phyloP scores from a whole-genome alignment of 2,113 vertebrate species.

The Piaya cayana region DNA sequence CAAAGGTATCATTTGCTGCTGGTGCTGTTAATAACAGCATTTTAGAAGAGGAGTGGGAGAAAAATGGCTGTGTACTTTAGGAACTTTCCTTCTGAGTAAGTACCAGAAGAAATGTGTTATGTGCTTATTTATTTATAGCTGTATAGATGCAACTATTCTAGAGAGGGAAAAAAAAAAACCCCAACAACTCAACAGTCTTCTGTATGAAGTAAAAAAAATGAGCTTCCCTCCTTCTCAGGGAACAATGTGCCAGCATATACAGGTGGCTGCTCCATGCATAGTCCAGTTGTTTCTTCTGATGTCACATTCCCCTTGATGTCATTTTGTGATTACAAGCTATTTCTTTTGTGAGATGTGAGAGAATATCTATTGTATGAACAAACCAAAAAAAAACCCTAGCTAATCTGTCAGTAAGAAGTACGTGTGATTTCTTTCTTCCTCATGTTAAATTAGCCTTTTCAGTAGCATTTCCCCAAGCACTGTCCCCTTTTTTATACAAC shows the following conservation, averaged over 20 bases:
- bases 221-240: constrained; percentile 67
- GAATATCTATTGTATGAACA: not conserved
- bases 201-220: constrained; percentile 64
- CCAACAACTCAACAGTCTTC: constrained; percentile 53
- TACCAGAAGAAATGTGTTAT: not conserved
- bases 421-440: not conserved
- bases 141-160: constrained; percentile 48
- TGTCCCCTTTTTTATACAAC: not conserved
- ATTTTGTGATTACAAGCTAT: not conserved
- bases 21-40: not conserved
- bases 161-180: not conserved
- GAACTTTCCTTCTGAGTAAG: not conserved
- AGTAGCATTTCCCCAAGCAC: not conserved
- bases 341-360: not conserved
- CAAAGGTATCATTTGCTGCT: not conserved
- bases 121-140: not conserved
- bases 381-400: not conserved
- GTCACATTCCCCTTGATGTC: not conserved
- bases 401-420: not conserved
- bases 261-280: not conserved
- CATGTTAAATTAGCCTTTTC: not conserved
- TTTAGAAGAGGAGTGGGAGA: not conserved
- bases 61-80: not conserved
- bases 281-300: not conserved
- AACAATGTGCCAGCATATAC: not conserved